phyloP scores from a whole-genome alignment of 2,113 vertebrate genomes.

The Halichoerus grypus region DNA sequence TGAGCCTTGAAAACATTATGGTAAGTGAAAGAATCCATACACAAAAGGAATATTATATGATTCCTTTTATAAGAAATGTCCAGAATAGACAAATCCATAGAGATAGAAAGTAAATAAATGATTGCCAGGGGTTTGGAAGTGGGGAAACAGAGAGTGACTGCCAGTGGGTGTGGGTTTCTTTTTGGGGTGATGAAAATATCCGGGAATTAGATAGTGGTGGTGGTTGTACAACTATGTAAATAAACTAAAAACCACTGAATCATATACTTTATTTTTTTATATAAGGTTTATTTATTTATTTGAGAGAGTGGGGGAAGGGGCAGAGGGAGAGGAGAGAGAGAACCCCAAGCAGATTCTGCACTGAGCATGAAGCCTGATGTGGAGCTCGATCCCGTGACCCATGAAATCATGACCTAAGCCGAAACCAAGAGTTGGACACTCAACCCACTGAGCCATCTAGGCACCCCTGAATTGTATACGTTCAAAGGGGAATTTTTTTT shows the following conservation, averaged over 20 bases:
- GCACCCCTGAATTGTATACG: not conserved
- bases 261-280: not conserved
- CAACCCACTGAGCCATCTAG: not conserved
- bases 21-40: constrained; percentile 6
- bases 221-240: not conserved
- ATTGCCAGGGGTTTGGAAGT: not conserved
- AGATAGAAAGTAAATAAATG: not conserved
- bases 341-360: not conserved
- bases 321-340: not conserved
- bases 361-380: not conserved
- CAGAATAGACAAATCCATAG: not conserved
- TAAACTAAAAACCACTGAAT: constrained; percentile 26
- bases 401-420: not conserved
- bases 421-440: not conserved
- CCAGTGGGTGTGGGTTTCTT: not conserved
- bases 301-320: not conserved
- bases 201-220: constrained; percentile 9
- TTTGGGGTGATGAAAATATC: not conserved
- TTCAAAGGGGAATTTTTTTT: not conserved
- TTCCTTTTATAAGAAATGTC: not conserved
- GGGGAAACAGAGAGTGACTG: not conserved
- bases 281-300: not conserved
- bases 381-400: no score
- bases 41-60: not conserved
- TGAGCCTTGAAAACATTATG: not conserved